phyloP scores from a whole-genome alignment of 1,140 invertebrate species.

The Gryllus bimaculatus region DNA sequence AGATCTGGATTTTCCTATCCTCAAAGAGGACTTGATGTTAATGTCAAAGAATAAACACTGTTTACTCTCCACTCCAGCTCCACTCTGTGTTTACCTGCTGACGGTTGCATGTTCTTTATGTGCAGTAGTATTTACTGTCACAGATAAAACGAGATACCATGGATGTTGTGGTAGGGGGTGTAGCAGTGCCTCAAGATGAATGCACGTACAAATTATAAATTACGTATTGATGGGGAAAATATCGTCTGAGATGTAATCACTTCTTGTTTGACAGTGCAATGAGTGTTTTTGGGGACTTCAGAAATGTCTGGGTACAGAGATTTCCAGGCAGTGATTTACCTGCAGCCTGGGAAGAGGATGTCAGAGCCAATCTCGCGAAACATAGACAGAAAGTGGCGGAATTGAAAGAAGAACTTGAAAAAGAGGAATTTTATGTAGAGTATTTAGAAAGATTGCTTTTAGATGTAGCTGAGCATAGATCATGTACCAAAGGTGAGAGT shows the following conservation, averaged over 20 bases:
- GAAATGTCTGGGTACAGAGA: conserved; percentile 75
- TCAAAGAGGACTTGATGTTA: neutral
- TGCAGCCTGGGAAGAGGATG: conserved; percentile 83
- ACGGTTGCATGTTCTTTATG: neutral
- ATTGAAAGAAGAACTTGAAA: conserved; percentile 73
- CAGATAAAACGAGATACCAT: neutral
- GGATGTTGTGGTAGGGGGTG: neutral
- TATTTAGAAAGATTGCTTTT: conserved; percentile 72
- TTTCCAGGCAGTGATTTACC: conserved; percentile 81
- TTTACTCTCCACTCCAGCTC: neutral
- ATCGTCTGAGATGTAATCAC: neutral
- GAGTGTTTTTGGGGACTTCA: conserved; percentile 82
- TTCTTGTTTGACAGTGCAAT: conserved; percentile 39
- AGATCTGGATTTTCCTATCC: too few species aligned
- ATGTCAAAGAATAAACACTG: neutral
- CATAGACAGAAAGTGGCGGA: conserved; percentile 68
- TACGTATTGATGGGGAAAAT: neutral
- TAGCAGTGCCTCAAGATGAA: neutral
- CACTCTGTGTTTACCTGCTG: neutral
- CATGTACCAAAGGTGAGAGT: conserved; percentile 9
- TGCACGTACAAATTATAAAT: too few species aligned
- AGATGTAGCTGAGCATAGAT: conserved; percentile 67
- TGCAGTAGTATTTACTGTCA: neutral
- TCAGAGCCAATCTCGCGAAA: conserved; percentile 73
- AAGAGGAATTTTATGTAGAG: conserved; percentile 82